These are phyloP conservation scores for Scaptodrosophila latifasciaeformis DNA, from an alignment of 2,888 invertebrate genomes.

Conservation along the genomic window DNA sequence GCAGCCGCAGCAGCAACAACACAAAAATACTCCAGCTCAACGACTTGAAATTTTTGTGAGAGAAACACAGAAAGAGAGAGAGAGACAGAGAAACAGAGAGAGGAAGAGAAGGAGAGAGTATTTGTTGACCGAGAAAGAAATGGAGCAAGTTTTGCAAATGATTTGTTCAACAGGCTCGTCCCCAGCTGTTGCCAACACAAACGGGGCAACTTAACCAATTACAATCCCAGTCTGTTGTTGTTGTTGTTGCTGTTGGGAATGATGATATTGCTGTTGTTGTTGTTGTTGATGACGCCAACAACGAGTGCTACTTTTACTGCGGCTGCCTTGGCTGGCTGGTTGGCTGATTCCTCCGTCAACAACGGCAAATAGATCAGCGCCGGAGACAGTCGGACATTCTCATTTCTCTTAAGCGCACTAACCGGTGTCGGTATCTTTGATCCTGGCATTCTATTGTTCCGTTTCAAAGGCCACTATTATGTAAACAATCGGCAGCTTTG, in stretches of 20 bases:
- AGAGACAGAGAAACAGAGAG: too few species aligned
- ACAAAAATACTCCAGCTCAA: conserved; percentile 10
- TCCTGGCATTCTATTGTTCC: conserved; percentile 77
- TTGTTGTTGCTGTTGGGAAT: conserved; percentile 12
- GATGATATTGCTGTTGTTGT: conserved; percentile 22
- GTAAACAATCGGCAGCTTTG: conserved; percentile 82
- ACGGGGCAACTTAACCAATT: too few species aligned
- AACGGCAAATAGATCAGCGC: conserved; percentile 47
- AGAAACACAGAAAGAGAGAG: too few species aligned
- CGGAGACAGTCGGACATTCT: conserved; percentile 41
- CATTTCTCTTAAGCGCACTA: conserved; percentile 61
- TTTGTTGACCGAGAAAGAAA: too few species aligned
- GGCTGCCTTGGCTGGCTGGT: conserved; percentile 6
- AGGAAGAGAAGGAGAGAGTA: too few species aligned
- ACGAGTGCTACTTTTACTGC: conserved; percentile 38
- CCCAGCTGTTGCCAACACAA: too few species aligned
- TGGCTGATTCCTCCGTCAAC: background rate
- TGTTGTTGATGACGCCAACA: conserved; percentile 11
- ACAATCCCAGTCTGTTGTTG: too few species aligned
- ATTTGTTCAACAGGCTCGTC: too few species aligned
- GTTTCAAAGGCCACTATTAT: conserved; percentile 81
- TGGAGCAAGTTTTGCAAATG: too few species aligned
- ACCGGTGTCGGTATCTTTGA: conserved; percentile 72
- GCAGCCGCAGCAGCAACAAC: conserved; percentile 8
- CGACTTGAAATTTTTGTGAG: too few species aligned